Base-by-base conservation (phyloP, 1,140 invertebrate genomes). In the Lasaia peninsularis region DNA sequence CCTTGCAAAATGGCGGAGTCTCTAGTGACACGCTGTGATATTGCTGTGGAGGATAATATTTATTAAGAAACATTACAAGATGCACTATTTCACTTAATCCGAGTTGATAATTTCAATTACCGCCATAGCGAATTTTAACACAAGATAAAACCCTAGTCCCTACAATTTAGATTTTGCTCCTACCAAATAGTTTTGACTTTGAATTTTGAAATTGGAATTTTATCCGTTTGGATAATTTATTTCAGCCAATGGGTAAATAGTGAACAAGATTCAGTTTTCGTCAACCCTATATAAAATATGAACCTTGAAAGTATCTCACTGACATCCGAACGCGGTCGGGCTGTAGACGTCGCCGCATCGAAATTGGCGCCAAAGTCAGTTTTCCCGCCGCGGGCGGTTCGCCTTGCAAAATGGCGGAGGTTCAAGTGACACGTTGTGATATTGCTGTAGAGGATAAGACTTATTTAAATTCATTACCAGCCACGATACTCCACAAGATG, bases 341-440 rank as follows among this genome's bases (percentile, higher is more conserved):
- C 83, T 71, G 71, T 64, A 75, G 71, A 69, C 73, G 61, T 69
- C 55, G 73, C 60, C 71, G 75, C 77, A 74, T 80, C 79, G 74
- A 86, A 88, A 86, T 88, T 82, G 79, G 84, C 85, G 85, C 85
- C 80, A 80, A 86, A 86, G 82, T 86, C 76, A 83, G 80, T 82
- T 85, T 86, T 83, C 80, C 78, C 79, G 82, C 77, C 72, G 67
- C 75, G 75, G 75, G 78, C 78, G 73, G 82, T 79, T 84, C 77
- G 80, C 82, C 80, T 88, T 84, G 80, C 80, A 86, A 84, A 75
- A 85, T 85, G 82, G 82, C 85, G 77, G 79, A 71, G 73, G 73
- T 78, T 86, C 81, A 69, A 80, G 78, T 88, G 82, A 85, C 85
- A 86, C 72, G 78, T 75, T 68, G 57, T 58, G 44, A 71, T 28